Evolutionary conservation across 2,888 invertebrate genomes (phyloP).

Genomic region (Platycheirus rosarum): DNA sequence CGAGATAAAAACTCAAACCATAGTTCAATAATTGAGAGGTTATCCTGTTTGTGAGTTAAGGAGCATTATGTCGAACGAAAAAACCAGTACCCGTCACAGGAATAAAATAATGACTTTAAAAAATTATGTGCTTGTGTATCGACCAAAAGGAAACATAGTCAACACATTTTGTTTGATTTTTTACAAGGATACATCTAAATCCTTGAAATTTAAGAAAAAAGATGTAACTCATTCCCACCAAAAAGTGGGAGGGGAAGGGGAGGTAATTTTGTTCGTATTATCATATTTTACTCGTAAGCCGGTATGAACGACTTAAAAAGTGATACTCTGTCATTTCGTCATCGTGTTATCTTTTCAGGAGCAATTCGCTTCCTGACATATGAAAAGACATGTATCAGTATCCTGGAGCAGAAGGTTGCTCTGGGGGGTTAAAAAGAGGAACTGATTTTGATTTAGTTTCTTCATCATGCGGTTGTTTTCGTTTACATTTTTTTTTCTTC

Average conservation of each 20-base stretch:
- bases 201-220: neutral
- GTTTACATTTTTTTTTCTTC: conserved; percentile 1
- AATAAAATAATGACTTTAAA: neutral
- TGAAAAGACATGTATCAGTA: conserved; percentile 47
- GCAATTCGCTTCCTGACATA: conserved; percentile 57
- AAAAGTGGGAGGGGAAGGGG: conserved; percentile 10
- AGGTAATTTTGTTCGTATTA: conserved; percentile 32
- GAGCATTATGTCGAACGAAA: neutral
- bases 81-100: neutral
- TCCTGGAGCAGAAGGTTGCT: no score
- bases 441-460: conserved; percentile 53
- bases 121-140: no score
- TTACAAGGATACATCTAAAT: neutral
- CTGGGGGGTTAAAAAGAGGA: conserved; percentile 27
- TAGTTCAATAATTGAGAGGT: conserved; percentile 7
- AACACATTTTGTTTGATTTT: conserved; percentile 18
- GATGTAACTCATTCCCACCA: neutral
- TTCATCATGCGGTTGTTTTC: neutral
- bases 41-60: neutral
- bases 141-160: neutral
- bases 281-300: conserved; percentile 39
- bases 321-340: conserved; percentile 44
- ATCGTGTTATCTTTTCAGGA: conserved; percentile 52
- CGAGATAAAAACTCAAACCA: neutral
- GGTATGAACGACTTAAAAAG: conserved; percentile 31